Base-by-base conservation (phyloP, 2,888 invertebrate genomes). In the Drosophila quinaria region DNA sequence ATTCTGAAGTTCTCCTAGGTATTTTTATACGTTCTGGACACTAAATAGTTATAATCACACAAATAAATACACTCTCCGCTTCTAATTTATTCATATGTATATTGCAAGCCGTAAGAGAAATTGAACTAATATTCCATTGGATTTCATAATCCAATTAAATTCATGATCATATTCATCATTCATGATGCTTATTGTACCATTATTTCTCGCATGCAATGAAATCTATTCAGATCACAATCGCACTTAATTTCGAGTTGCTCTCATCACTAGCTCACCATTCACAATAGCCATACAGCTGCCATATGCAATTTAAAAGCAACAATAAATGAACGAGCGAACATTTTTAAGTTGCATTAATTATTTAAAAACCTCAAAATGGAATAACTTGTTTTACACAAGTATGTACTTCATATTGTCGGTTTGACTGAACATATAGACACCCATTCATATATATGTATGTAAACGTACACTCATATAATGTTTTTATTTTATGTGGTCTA, bases 311-410 rank as follows among this genome's bases (percentile, higher is more conserved):
- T 56, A 79, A 64, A 61, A 52, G 70, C 68, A 71, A 72, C 82
- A 75, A 70, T 68, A 74, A 77, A 68, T 74, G 82, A 58, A 75
- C 68, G 77, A 70, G 60, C 51, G 73, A 84, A 62, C 87, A 83
- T 78, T 89, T 89, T 89, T 84, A 87, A 85, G 88, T 79, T 69
- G 70, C 67, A 86, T 86, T 89, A 87, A 89, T 89, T 89, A 86
- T 88, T 80, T 80, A 89, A 70, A 79, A 73, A 76, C 86, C 86
- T 85, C 78, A 78, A 76, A 86, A 86, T 87, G 86, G 80, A 86
- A 86, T 85, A 81, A 71, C 86, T 78, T 86, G 88, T 86, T 78
- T 74, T 78, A 87, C 80, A 87, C 86, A 80, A 86, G 88, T 83
- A 86, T 76, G 77, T 84, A 73, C 87, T 89, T 56, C 81, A 87